Evolutionary conservation across 1,140 invertebrate species (phyloP).

Genomic region (Zophobas morio): DNA sequence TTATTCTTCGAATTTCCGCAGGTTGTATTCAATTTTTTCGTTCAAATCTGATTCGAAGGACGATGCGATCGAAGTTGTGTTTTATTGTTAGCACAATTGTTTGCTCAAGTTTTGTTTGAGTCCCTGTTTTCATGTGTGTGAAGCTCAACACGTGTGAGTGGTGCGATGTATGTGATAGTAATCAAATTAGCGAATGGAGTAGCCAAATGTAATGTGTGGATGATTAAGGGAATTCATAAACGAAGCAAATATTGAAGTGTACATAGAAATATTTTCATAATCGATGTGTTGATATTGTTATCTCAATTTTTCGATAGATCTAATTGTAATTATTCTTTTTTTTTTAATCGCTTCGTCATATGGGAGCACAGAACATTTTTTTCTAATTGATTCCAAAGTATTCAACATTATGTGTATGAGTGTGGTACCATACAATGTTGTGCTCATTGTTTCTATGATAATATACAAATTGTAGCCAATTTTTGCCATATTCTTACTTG

Average conservation of each 20-base stretch:
- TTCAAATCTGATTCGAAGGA: background rate
- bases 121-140: slow-evolving; percentile 1
- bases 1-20: slow-evolving; percentile 20
- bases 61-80: slow-evolving; percentile 2
- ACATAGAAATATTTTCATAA: slow-evolving; percentile 40
- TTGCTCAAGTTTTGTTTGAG: slow-evolving; percentile 2
- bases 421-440: slow-evolving; percentile 42
- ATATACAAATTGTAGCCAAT: slow-evolving; percentile 53
- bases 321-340: slow-evolving; percentile 18
- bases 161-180: background rate
- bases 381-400: slow-evolving; percentile 40
- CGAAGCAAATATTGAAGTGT: slow-evolving; percentile 19
- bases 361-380: slow-evolving; percentile 10
- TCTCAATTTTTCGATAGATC: slow-evolving; percentile 33
- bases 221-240: background rate
- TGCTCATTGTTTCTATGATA: slow-evolving; percentile 55
- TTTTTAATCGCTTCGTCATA: slow-evolving; percentile 17
- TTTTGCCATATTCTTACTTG: slow-evolving; percentile 55
- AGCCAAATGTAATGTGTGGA: background rate
- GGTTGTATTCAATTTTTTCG: background rate
- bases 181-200: background rate
- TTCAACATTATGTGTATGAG: slow-evolving; percentile 15
- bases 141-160: slow-evolving; percentile 27
- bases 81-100: slow-evolving; percentile 12
- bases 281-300: slow-evolving; percentile 38